Base-by-base conservation (phyloP, 2,797 vertebrate species). In the Pantherophis alleghaniensis region DNA sequence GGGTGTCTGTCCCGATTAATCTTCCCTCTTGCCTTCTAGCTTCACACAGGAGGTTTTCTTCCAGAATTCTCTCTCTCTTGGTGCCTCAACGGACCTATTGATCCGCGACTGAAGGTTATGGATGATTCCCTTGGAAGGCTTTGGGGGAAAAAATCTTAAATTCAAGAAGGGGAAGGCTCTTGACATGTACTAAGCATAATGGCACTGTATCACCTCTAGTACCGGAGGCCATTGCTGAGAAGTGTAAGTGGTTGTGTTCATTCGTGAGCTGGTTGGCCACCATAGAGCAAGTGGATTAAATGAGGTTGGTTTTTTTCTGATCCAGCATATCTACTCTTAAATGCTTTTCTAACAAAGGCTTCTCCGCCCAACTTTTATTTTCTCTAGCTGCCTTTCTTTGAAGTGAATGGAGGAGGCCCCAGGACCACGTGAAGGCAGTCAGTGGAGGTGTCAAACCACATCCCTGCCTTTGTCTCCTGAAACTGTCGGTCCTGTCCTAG, bases 371-470 rank as follows among this genome's bases (percentile, higher is more conserved):
- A 66, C 60, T 53, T 57, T 37, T 57, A 1, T 24, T 86, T 91
- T 89, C 89, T 66, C n/a, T 12, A 86, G 86, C 12, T 74, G 56
- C 14, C 66, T 55, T 61, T 32, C 42, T 61, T 28, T 24, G 14
- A 32, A 63, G n/a, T 5, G 14, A 51, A 47, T 26, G 1, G 57
- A 0, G 0, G 11, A 74, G 12, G 63, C 89, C n/a, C 32, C 14
- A 13, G 28, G 86, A 88, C 87, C 93, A 94, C 69, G 90, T 92
- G 93, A 92, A 89, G 37, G 37, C 93, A 69, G 53, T 37, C 9
- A 3, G 16, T 87, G 11, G 90, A 92, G 93, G 59, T 86, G 74
- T 66, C 57, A 86, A 63, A 91, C 93, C 91, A 94, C 93, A 92
- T 92, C 93, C 90, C 91, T 91, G 51, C 51, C 86, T 66, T 88